phyloP scores from a whole-genome alignment of 2,888 invertebrate species.

The Rhamphomyia laevipes region DNA sequence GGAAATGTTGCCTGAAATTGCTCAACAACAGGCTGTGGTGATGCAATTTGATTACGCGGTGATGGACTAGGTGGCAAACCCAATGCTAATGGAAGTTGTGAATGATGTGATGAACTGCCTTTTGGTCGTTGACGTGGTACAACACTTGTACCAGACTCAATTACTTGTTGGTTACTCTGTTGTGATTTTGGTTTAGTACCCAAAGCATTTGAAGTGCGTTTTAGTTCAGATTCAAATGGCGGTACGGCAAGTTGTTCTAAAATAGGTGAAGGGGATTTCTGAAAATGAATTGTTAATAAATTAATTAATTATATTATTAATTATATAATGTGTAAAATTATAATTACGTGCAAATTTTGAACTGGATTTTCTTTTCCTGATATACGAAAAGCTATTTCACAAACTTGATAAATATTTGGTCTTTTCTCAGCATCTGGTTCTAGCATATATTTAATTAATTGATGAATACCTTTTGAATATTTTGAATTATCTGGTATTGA shows the following conservation, averaged over 20 bases:
- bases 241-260: constrained; percentile 53
- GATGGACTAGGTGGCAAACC: constrained; percentile 45
- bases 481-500: constrained; percentile 70
- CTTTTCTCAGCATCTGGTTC: constrained; percentile 69
- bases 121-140: constrained; percentile 75
- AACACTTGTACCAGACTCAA: constrained; percentile 63
- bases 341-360: constrained; percentile 60
- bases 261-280: constrained; percentile 55
- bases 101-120: constrained; percentile 38
- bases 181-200: constrained; percentile 34
- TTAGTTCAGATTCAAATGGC: constrained; percentile 58
- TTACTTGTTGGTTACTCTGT: constrained; percentile 31
- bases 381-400: constrained; percentile 58
- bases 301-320: background rate
- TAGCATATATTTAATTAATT: constrained; percentile 70
- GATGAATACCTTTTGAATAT: constrained; percentile 58
- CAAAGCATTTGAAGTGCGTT: constrained; percentile 35
- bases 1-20: constrained; percentile 37
- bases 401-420: constrained; percentile 80
- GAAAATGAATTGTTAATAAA: constrained; percentile 19
- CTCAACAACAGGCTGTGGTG: constrained; percentile 34
- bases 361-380: constrained; percentile 64
- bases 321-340: background rate
- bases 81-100: constrained; percentile 40
- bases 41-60: constrained; percentile 35